Percentiles rank a stretch among this genome's conserved stretches.
Evolutionary conservation across 2,113 vertebrate genomes (phyloP).

Genomic region (Sakesphorus luctuosus): DNA sequence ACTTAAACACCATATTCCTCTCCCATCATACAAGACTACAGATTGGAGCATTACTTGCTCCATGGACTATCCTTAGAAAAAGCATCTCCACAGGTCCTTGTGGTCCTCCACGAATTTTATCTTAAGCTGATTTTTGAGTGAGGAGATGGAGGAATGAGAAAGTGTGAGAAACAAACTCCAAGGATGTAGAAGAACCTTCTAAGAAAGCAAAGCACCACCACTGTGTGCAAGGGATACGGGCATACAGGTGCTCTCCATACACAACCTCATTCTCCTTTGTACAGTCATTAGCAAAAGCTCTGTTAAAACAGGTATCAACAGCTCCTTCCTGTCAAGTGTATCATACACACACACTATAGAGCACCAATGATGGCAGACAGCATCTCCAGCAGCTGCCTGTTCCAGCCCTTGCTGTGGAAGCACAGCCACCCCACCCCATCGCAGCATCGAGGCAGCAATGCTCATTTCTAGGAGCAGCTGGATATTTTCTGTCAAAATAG

Average conservation of each 20-base stretch:
- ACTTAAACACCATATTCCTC: background rate
- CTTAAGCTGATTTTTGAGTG: background rate
- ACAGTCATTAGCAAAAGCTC: background rate
- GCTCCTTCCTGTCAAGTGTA: background rate
- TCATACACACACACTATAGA: background rate
- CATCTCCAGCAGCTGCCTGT: background rate
- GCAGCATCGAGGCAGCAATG: background rate
- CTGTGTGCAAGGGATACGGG: background rate
- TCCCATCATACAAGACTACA: background rate
- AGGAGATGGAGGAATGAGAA: background rate
- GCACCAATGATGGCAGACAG: background rate
- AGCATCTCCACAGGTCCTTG: background rate
- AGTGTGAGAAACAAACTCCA: background rate
- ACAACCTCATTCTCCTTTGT: background rate
- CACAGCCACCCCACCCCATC: accelerated
- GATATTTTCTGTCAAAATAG: background rate
- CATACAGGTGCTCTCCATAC: background rate
- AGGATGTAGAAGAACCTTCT: background rate
- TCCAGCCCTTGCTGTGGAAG: background rate
- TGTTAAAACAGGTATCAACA: background rate
- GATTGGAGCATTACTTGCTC: background rate
- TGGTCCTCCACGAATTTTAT: background rate
- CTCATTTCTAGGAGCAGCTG: background rate
- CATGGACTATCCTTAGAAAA: background rate
- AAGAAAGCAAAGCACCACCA: background rate